Percentiles rank a stretch among this genome's conserved stretches.
Conservation (phyloP, 2,113 vertebrate species). For the Mesembrinibis cayennensis region DNA sequence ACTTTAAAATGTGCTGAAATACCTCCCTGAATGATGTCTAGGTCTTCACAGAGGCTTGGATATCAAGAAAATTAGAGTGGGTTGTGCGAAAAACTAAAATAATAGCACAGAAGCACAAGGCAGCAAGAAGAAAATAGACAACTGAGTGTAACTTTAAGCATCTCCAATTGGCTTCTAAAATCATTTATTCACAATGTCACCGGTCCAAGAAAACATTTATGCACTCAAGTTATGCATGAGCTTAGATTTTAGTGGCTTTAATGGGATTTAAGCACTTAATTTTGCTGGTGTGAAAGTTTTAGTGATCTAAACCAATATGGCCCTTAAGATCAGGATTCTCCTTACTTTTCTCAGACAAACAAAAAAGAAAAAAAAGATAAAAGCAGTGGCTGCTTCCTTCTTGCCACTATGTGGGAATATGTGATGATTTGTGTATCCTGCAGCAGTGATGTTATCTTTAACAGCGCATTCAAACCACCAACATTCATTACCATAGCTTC, state of each 20-base stretch:
- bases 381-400: neutral
- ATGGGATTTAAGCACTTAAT: neutral
- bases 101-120: neutral
- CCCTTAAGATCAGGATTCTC: neutral
- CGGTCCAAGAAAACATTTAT: neutral
- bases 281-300: neutral
- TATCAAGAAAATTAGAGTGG: neutral
- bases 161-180: neutral
- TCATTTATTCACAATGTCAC: neutral
- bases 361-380: neutral
- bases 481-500: slow-evolving; percentile 21
- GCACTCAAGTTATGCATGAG: neutral
- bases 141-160: neutral
- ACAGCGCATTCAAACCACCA: slow-evolving; percentile 28
- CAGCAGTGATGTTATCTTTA: slow-evolving; percentile 36
- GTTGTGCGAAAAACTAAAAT: neutral
- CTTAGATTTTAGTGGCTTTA: neutral
- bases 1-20: neutral
- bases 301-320: neutral
- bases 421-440: neutral
- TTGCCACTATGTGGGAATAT: neutral
- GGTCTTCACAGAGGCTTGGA: neutral
- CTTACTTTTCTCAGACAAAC: neutral
- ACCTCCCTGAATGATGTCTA: neutral
- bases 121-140: neutral